Percentiles rank a stretch among this genome's conserved stretches.
These are phyloP conservation scores for Corapipo altera DNA, from an alignment of 2,113 vertebrate species.

Conservation along the genomic window DNA sequence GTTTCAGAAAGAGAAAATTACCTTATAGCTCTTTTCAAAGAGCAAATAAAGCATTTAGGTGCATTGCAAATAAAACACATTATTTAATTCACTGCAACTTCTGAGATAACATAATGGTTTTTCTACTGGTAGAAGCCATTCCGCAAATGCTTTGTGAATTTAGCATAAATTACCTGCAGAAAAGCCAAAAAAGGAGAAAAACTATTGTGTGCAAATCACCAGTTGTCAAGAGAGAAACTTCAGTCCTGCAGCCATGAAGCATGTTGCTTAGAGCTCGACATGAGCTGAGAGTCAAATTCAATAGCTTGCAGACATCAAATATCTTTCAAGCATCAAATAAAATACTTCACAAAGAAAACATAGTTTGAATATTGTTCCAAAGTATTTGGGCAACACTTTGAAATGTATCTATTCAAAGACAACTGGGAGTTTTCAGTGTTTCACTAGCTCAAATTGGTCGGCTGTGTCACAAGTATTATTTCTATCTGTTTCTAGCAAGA, in stretches of 20 bases:
- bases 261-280: not conserved
- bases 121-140: not conserved
- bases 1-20: not conserved
- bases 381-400: conserved; percentile 22
- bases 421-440: not conserved
- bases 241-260: not conserved
- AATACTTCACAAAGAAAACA: not conserved
- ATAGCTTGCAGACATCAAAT: conserved; percentile 8
- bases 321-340: conserved; percentile 25
- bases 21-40: not conserved
- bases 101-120: not conserved
- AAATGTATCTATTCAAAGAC: conserved; percentile 1
- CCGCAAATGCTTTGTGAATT: not conserved
- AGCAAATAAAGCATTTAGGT: not conserved
- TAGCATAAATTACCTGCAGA: not conserved
- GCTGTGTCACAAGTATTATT: not conserved
- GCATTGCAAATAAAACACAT: not conserved
- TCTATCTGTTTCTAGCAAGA: conserved; percentile 22
- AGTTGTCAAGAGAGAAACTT: not conserved
- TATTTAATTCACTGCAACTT: not conserved
- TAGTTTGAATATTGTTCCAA: conserved; percentile 6
- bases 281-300: not conserved
- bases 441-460: not conserved
- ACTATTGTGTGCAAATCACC: not conserved
- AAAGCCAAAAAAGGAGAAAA: not conserved